Evolutionary conservation across 2,797 vertebrate species (phyloP).

Genomic region (Urocyon cinereoargenteus): DNA sequence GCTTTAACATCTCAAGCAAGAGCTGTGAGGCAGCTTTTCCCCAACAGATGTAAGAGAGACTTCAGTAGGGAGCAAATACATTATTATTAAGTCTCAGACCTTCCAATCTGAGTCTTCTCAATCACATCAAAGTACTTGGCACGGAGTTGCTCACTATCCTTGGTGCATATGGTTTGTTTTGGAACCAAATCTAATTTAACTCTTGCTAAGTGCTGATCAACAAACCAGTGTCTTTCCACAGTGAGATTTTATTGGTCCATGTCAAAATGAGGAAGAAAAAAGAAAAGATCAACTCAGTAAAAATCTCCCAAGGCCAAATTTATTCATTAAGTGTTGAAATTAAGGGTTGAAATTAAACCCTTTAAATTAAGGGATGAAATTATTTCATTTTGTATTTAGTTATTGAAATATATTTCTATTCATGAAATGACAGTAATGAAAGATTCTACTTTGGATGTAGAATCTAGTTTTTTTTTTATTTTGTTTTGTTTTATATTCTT

Average conservation of each 20-base stretch:
- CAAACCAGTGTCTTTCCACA: neutral
- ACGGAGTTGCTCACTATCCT: neutral
- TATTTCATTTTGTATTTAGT: neutral
- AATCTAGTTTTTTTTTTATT: neutral
- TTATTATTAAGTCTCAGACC: neutral
- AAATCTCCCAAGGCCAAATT: neutral
- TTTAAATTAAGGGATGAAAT: neutral
- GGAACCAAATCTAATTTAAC: conserved; percentile 33
- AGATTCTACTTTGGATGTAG: neutral
- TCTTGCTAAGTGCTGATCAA: conserved; percentile 53
- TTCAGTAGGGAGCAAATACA: neutral
- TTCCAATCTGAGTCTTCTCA: conserved; percentile 34
- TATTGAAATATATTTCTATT: neutral
- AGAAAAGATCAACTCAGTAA: neutral
- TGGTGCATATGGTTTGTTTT: neutral
- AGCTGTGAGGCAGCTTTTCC: neutral
- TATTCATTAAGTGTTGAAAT: neutral
- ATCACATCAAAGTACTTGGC: conserved; percentile 38
- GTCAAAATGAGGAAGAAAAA: neutral
- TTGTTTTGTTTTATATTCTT: neutral
- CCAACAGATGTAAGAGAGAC: neutral
- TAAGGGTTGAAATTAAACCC: neutral
- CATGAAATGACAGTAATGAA: neutral
- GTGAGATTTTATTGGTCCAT: conserved; percentile 4
- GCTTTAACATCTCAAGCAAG: neutral